These are phyloP conservation scores for Poecilobothrus nobilitatus DNA, from an alignment of 2,888 invertebrate species.

Conservation along the genomic window DNA sequence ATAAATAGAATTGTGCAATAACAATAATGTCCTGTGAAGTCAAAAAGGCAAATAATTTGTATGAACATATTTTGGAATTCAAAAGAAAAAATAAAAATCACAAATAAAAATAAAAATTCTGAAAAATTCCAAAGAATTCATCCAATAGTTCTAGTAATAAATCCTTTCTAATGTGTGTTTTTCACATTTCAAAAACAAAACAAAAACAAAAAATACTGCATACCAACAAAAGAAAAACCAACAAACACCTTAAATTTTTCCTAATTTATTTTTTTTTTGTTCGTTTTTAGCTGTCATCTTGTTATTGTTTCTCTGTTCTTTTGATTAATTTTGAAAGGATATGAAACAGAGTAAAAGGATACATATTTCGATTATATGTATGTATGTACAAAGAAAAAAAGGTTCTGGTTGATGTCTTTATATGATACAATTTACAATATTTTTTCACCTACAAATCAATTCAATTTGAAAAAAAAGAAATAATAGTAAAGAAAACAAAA, in stretches of 20 bases:
- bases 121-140: background rate
- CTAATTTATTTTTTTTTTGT: too few relatives aligned
- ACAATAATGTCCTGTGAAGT: background rate
- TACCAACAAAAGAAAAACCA: background rate
- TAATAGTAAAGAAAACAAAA: background rate
- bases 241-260: background rate
- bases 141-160: background rate
- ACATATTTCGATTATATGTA: background rate
- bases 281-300: too few relatives aligned
- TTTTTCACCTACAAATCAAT: background rate
- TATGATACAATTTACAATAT: background rate
- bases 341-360: background rate
- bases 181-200: background rate
- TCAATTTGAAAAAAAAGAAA: background rate
- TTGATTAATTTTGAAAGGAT: background rate
- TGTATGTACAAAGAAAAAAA: background rate
- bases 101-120: background rate
- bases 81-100: too few relatives aligned
- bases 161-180: background rate
- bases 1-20: background rate
- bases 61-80: background rate
- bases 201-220: background rate
- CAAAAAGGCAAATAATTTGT: constrained; percentile 4
- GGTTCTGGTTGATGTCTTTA: background rate
- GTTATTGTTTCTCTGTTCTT: background rate